Base-by-base conservation (phyloP, 2,113 vertebrate genomes). In the Chelonoidis abingdonii region DNA sequence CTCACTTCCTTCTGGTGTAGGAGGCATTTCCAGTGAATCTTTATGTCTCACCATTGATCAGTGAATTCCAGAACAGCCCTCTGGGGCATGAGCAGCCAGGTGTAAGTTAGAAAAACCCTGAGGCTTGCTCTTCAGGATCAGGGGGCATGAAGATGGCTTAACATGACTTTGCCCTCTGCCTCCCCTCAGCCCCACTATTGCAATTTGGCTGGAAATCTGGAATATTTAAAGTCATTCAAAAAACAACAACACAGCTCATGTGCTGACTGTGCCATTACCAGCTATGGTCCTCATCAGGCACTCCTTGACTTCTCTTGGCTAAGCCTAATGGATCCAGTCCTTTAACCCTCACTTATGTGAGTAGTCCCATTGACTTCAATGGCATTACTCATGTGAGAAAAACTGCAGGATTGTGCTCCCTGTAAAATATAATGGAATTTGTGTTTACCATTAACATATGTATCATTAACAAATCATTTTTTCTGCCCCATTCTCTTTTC, bases 21-120 rank as follows among this genome's bases (percentile, higher is more conserved):
- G 49, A 87, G 80, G 41, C 24, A 14, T 57, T 47, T 69, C 24
- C 0, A 0, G 72, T 90, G 2, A 19, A 65, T 27, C 0, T 0
- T 57, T 22, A 29, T 41, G n/a, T 80, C 41, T 3, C 65, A 75
- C 0, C 38, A 27, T 0, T 5, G 19, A 31, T 50, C 29, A 19
- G 17, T 80, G 27, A 25, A 49, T 52, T 52, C 49, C 29, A 10
- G 17, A 31, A 52, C 5, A 80, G 27, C 31, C 54, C 47, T 90
- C 12, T 53, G 1, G 1, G 31, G 1, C 50, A 47, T 24, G 8
- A 1, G 62, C 59, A 59, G 25, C 14, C 29, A 76, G 72, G 72
- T 21, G 11, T 89, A 16, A 2, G 0, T 72, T 85, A 27, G n/a
- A 76, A 76, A 44, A 76, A 41, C 72, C n/a, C 72, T 14, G 41